These are phyloP conservation scores for Sarcophaga rosellei DNA, from an alignment of 2,888 invertebrate species.

Conservation along the genomic window DNA sequence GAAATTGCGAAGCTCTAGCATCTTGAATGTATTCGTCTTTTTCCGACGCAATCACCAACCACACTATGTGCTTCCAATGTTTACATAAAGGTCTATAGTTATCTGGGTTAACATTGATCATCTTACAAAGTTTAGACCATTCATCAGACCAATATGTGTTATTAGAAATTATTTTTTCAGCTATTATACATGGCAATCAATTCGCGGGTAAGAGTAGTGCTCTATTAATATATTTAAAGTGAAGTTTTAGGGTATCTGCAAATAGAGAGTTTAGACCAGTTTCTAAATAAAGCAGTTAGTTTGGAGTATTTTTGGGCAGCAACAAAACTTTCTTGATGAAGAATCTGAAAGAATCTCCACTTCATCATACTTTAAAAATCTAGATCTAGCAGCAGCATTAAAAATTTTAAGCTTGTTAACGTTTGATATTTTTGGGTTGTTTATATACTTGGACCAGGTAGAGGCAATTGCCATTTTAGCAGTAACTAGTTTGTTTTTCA, in stretches of 20 bases:
- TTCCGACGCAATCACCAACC: background rate
- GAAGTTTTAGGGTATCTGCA: background rate
- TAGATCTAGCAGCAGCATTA: too few relatives aligned
- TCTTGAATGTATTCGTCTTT: background rate
- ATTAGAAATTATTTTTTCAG: background rate
- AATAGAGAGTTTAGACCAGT: background rate
- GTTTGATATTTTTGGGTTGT: background rate
- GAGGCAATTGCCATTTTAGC: constrained; percentile 32
- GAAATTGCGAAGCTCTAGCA: background rate
- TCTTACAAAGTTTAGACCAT: background rate
- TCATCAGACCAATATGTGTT: background rate
- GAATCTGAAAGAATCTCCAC: too few relatives aligned
- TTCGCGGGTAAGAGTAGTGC: background rate
- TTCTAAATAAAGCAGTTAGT: too few relatives aligned
- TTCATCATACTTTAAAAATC: too few relatives aligned
- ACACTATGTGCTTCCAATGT: background rate
- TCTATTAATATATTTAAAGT: background rate
- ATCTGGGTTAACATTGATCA: background rate
- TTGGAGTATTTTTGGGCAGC: too few relatives aligned
- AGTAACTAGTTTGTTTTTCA: background rate
- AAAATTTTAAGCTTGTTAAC: constrained; percentile 46
- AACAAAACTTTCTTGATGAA: too few relatives aligned
- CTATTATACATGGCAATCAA: background rate
- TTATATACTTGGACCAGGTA: constrained; percentile 16
- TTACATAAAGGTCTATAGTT: background rate